Base-by-base conservation (phyloP, 2,797 vertebrate genomes). In the Aselliscus stoliczkanus region DNA sequence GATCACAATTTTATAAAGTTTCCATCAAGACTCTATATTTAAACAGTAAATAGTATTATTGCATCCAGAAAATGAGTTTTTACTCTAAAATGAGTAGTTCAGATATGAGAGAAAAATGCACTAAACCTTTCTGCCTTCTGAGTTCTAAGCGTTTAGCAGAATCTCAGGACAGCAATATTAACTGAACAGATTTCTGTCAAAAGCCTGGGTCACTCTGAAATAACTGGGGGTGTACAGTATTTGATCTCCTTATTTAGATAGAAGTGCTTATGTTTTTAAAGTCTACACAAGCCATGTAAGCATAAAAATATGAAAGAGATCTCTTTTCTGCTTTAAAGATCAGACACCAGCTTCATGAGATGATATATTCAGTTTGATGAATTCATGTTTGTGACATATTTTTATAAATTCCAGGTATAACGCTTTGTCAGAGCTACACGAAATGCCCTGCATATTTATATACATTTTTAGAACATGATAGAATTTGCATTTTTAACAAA, bases 291-390 rank as follows among this genome's bases (percentile, higher is more conserved):
- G 67, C n/a, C 10, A 0, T 56, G 25, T 37, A 80, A 69, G 37
- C 42, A 65, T 37, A 50, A 73, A 93, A 90, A 29, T 79, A 42
- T 73, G 44, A 56, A 1, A 18, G 79, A 97, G 88, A 73, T 3
- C 12, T 52, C 5, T 73, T 95, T 77, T 94, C 27, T 65, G 13
- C 86, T 93, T 96, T 94, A 37, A 97, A 96, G 72, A 65, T 92
- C 87, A 91, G 69, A 83, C 1, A 3, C 56, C 29, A 60, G 6
- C 1, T 90, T 96, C 83, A 84, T 44, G 80, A 97, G 87, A 54
- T 90, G 39, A 31, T 37, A 15, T 18, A 97, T 89, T 93, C 65
- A 84, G 88, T 70, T 93, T 44, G 47, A 56, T 54, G 6, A 18
- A 50, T 96, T 96, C 70, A 39, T 93, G 23, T 89, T 92, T 0